These are phyloP conservation scores for Agriopis leucophaearia DNA, from an alignment of 2,888 invertebrate species.

Conservation along the genomic window DNA sequence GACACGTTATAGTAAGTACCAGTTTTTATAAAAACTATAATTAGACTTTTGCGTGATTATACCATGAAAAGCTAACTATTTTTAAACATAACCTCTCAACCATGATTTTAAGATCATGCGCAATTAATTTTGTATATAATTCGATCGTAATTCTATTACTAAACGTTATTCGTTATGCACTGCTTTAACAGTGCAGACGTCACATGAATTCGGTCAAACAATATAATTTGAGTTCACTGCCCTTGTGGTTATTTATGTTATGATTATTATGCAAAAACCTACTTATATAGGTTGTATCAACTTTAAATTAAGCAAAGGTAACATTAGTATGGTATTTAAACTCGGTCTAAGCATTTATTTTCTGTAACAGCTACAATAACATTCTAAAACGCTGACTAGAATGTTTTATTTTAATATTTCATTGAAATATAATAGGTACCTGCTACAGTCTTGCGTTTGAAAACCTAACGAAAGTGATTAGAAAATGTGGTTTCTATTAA, in stretches of 20 bases:
- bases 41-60: slow-evolving; percentile 8
- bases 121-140: slow-evolving; percentile 1
- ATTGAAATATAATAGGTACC: no score
- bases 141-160: slow-evolving; percentile 2
- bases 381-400: no score
- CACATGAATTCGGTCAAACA: background rate
- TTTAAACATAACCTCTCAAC: slow-evolving; percentile 47
- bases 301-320: slow-evolving; percentile 5
- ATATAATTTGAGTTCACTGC: background rate
- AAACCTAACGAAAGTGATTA: no score
- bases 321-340: slow-evolving; percentile 7
- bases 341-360: no score
- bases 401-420: no score
- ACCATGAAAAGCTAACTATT: slow-evolving; percentile 36
- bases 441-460: no score
- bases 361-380: no score
- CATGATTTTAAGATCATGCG: slow-evolving; percentile 25
- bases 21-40: slow-evolving; percentile 17
- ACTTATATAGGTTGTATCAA: slow-evolving; percentile 2
- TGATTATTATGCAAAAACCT: slow-evolving; percentile 7
- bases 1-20: slow-evolving; percentile 98
- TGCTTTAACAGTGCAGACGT: background rate
- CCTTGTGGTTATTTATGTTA: background rate
- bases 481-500: no score
- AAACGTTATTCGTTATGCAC: background rate